Conservation (phyloP, 1,140 invertebrate species). For the Drusus annulatus region DNA sequence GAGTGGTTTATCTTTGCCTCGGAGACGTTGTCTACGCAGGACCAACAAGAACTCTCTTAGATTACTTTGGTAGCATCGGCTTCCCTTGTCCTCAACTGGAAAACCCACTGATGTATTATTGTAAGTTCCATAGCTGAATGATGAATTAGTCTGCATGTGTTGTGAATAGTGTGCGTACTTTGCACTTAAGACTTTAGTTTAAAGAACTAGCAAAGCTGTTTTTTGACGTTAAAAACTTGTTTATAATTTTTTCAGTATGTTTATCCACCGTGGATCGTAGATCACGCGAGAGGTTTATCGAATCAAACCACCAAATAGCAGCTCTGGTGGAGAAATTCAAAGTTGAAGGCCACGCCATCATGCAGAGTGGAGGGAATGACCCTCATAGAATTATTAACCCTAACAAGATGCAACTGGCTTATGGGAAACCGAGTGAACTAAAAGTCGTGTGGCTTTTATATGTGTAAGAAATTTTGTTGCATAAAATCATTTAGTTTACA, state of each 20-base stretch:
- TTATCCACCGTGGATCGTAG: constrained; percentile 92
- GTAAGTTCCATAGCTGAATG: constrained; percentile 69
- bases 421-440: constrained; percentile 81
- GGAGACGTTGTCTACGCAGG: constrained; percentile 94
- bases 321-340: constrained; percentile 94
- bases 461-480: constrained; percentile 74
- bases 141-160: neutral
- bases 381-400: constrained; percentile 67
- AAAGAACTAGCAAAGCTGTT: no score
- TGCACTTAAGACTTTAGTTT: no score
- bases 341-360: constrained; percentile 75
- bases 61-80: constrained; percentile 92
- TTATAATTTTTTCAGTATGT: constrained; percentile 77
- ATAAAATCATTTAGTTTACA: no score
- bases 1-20: constrained; percentile 87
- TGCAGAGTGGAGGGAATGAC: constrained; percentile 66
- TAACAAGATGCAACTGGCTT: constrained; percentile 79
- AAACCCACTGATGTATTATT: constrained; percentile 94
- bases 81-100: constrained; percentile 94
- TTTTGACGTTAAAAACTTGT: no score
- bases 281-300: constrained; percentile 89
- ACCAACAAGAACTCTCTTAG: constrained; percentile 89
- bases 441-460: constrained; percentile 83
- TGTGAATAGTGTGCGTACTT: no score
- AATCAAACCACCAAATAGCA: constrained; percentile 94